phyloP scores from a whole-genome alignment of 2,797 vertebrate species.

The Sphaeramia orbicularis region DNA sequence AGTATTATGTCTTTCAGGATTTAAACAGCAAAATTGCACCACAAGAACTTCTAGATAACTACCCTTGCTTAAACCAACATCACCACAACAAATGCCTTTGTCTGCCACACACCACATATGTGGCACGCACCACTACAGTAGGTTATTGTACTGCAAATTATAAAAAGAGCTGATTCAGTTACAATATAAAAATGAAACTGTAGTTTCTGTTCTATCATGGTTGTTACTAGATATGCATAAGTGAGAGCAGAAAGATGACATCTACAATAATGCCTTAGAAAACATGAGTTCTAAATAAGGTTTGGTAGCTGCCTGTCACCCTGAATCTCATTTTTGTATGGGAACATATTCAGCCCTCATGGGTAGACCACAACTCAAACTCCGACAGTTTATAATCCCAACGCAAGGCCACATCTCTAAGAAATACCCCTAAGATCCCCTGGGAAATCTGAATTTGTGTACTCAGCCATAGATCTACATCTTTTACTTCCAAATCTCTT shows the following conservation, averaged over 20 bases:
- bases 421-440: slow-evolving; percentile 42
- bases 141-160: slow-evolving; percentile 7
- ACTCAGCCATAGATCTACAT: slow-evolving; percentile 63
- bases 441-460: slow-evolving; percentile 62
- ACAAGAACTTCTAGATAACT: slow-evolving; percentile 2
- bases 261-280: slow-evolving; percentile 34
- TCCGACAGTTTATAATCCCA: slow-evolving; percentile 57
- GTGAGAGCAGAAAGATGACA: slow-evolving; percentile 39
- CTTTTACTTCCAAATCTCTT: slow-evolving; percentile 56
- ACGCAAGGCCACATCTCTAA: slow-evolving; percentile 42
- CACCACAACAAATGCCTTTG: slow-evolving; percentile 13
- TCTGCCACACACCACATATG: slow-evolving; percentile 6
- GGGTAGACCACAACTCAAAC: slow-evolving; percentile 55
- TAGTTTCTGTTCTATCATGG: slow-evolving; percentile 6
- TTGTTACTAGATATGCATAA: slow-evolving; percentile 24
- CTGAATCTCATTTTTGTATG: slow-evolving; percentile 51
- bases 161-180: neutral
- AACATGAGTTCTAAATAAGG: slow-evolving; percentile 46
- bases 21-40: slow-evolving; percentile 9
- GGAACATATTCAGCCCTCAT: slow-evolving; percentile 54
- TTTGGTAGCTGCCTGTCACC: slow-evolving; percentile 48
- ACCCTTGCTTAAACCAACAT: neutral
- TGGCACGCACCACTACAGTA: neutral
- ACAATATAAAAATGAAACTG: neutral
- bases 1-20: neutral